These are phyloP conservation scores for Phania funesta DNA, from an alignment of 2,888 invertebrate genomes.

Conservation along the genomic window DNA sequence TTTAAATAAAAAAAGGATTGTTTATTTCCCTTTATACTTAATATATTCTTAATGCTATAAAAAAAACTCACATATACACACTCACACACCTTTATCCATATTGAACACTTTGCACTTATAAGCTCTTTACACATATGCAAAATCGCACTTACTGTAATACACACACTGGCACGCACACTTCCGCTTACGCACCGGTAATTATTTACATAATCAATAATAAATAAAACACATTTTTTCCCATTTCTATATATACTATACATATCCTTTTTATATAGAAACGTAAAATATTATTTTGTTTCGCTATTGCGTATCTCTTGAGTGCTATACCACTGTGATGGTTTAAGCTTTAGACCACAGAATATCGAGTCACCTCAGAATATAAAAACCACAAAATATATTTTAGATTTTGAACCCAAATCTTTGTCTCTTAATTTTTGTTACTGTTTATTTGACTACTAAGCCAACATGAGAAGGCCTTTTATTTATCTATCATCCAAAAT, in stretches of 20 bases:
- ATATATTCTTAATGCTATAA: background rate
- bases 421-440: background rate
- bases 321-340: background rate
- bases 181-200: background rate
- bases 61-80: background rate
- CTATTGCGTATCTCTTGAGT: background rate
- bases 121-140: background rate
- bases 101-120: too few relatives aligned
- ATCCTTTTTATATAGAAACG: background rate
- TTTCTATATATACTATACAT: too few relatives aligned
- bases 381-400: slow-evolving; percentile 21
- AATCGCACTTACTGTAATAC: background rate
- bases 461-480: background rate
- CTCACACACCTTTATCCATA: background rate
- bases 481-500: too few relatives aligned
- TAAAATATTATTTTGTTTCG: background rate
- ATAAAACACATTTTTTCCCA: background rate
- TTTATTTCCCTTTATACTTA: background rate
- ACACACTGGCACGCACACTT: background rate
- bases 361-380: slow-evolving; percentile 1
- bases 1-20: too few relatives aligned
- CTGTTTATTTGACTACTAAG: slow-evolving; percentile 1
- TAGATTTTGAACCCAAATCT: slow-evolving; percentile 4
- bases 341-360: background rate
- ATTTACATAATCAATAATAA: background rate